Base-by-base conservation (phyloP, 2,888 invertebrate genomes). In the Phalera bucephala region DNA sequence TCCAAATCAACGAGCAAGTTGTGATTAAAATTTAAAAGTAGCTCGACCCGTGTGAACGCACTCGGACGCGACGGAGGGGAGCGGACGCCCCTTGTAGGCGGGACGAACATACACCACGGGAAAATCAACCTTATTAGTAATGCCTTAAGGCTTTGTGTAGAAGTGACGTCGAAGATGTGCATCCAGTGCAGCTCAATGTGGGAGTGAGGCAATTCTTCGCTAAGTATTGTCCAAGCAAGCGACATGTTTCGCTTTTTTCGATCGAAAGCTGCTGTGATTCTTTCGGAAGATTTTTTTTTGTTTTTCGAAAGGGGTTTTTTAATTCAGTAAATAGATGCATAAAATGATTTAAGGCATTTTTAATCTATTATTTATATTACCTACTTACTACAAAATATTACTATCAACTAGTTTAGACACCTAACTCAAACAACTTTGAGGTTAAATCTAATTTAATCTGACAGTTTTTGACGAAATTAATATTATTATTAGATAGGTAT, bases 21-120 rank as follows among this genome's bases (percentile, higher is more conserved):
- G 77, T 80, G 85, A 85, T 88, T 86, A 87, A 88, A 87, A 80
- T 84, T 87, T 85, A 76, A 86, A 87, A 87, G 80, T 77, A 80
- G 66, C 73, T 29, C 29, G 65, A 75, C 70, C 77, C 74, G 81
- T 79, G 80, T 79, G 81, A 80, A 80, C 80, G 80, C 79, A 77
- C 78, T 80, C 73, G 75, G 64, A 72, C 73, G 60, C 70, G 64
- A 68, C 67, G 73, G 77, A 72, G 83, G 82, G 82, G 77, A 72
- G 69, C 61, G 34, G 77, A 81, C 88, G 88, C 88, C 88, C 87
- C 80, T 75, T 79, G 75, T 71, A 82, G 88, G 88, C 88, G 88
- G 87, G 83, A 61, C 87, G 62, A 45, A 46, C 26, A 17, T 23
- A 33, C 9, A 19, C 27, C 60, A 54, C 37, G 32, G 52, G 1